A percentile compares a stretch with the other conserved stretches of the same genome.
Evolutionary conservation across 2,113 vertebrate genomes (phyloP).

Genomic region (Phrynosoma platyrhinos): DNA sequence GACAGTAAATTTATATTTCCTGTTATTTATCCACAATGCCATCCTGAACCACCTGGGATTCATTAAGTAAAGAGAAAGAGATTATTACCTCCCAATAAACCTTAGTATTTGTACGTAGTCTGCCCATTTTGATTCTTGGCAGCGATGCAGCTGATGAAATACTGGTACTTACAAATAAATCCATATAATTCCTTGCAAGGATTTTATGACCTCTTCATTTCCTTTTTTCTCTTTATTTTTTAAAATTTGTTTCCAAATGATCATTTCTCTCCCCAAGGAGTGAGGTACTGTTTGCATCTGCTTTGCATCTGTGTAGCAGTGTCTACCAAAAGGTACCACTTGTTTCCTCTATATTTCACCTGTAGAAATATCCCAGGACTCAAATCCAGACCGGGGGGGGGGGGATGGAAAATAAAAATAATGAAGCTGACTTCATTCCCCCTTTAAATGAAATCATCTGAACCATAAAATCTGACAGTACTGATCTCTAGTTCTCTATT

Average conservation of each 20-base stretch:
- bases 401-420: no score
- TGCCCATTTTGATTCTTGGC: constrained; percentile 19
- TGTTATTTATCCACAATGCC: background rate
- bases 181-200: background rate
- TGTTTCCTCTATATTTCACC: no score
- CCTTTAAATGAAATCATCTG: no score
- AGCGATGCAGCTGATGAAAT: background rate
- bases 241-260: background rate
- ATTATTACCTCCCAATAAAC: constrained; percentile 19
- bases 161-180: background rate
- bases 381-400: no score
- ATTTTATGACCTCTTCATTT: background rate
- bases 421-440: no score
- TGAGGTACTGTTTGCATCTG: no score
- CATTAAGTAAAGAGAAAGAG: constrained; percentile 23
- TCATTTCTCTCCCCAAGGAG: background rate
- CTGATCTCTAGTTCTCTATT: no score
- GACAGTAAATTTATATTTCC: constrained; percentile 18
- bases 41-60: constrained; percentile 13
- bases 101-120: background rate
- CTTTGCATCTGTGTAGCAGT: no score
- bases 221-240: background rate
- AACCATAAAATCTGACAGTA: no score
- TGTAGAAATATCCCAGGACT: no score
- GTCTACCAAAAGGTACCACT: no score